Conservation (phyloP, 2,888 invertebrate species). For the Lepidochrysops patricia region DNA sequence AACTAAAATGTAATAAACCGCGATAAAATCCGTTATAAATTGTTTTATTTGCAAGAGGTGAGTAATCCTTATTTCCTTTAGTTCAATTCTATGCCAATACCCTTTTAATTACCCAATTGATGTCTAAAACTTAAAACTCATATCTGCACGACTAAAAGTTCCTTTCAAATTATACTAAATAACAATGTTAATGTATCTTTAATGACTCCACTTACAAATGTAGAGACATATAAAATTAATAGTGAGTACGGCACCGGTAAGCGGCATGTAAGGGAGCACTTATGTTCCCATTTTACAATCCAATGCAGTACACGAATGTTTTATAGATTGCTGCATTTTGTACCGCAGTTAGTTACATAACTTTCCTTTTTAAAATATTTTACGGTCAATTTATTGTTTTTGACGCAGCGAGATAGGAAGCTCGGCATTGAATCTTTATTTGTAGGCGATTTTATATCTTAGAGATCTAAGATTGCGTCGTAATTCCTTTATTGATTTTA, state of each 20-base stretch:
- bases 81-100: too few species aligned
- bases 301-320: constrained; percentile 21
- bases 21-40: too few species aligned
- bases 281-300: constrained; percentile 23
- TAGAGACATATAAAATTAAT: neutral
- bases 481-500: neutral
- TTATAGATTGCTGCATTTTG: constrained; percentile 23
- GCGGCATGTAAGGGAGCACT: constrained; percentile 16
- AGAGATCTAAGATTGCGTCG: neutral
- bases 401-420: constrained; percentile 13
- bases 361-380: constrained; percentile 19
- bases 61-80: too few species aligned
- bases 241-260: constrained; percentile 9
- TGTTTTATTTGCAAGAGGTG: too few species aligned
- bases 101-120: too few species aligned
- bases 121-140: too few species aligned
- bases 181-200: constrained; percentile 1
- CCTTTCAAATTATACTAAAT: neutral
- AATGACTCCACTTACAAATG: neutral
- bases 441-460: neutral
- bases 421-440: neutral
- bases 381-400: constrained; percentile 18
- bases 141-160: too few species aligned
- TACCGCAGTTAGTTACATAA: constrained; percentile 25
- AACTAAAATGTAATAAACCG: too few species aligned